Evolutionary conservation across 2,888 invertebrate species (phyloP).

Genomic region (Torymus aiolomorphi): DNA sequence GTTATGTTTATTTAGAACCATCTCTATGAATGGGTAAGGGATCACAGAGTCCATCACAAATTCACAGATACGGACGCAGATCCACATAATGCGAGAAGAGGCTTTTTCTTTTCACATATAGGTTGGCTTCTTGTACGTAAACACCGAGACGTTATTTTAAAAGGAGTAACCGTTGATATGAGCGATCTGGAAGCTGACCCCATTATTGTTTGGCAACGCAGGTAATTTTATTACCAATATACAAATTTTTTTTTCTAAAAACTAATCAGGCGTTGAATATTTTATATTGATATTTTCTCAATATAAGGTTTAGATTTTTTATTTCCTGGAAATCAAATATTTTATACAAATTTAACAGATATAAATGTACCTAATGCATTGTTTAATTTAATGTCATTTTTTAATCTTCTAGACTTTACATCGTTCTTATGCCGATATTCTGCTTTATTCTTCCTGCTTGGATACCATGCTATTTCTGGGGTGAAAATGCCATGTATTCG

Average conservation of each 20-base stretch:
- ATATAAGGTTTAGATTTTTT: too few relatives aligned
- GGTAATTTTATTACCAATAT: slow-evolving; percentile 76
- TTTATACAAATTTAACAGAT: too few relatives aligned
- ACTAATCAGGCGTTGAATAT: too few relatives aligned
- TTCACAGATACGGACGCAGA: slow-evolving; percentile 93
- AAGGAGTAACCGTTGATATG: slow-evolving; percentile 90
- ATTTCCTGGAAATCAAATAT: too few relatives aligned
- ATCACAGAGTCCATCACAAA: slow-evolving; percentile 92
- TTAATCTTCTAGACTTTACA: slow-evolving; percentile 80
- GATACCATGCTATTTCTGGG: slow-evolving; percentile 86
- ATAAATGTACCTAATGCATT: too few relatives aligned
- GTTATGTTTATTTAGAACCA: slow-evolving; percentile 81
- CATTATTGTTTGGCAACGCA: slow-evolving; percentile 90
- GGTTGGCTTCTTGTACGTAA: slow-evolving; percentile 94
- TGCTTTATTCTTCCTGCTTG: slow-evolving; percentile 89
- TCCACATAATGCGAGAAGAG: slow-evolving; percentile 91
- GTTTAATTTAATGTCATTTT: neutral
- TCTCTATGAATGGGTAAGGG: slow-evolving; percentile 90
- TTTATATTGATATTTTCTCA: too few relatives aligned
- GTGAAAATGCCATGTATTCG: slow-evolving; percentile 83
- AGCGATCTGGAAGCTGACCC: slow-evolving; percentile 91
- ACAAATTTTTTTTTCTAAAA: neutral
- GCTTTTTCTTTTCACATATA: slow-evolving; percentile 96
- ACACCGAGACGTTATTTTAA: slow-evolving; percentile 90
- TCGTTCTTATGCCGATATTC: slow-evolving; percentile 84